phyloP scores from a whole-genome alignment of 2,113 vertebrate species.

The Nesoenas mayeri region DNA sequence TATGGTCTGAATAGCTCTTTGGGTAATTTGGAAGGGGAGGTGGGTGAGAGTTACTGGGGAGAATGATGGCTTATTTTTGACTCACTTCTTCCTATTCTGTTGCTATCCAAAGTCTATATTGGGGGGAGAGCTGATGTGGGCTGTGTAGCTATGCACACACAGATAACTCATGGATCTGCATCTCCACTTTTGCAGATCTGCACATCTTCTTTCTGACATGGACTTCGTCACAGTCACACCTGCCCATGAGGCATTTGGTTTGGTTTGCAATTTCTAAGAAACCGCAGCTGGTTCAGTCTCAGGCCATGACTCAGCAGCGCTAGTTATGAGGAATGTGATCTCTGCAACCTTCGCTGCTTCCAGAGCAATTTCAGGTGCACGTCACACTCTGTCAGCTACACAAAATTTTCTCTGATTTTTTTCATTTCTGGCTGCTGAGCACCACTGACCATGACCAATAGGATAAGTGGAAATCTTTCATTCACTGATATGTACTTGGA shows the following conservation, averaged over 20 bases:
- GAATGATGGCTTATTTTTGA: neutral
- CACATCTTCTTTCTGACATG: neutral
- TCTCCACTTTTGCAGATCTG: neutral
- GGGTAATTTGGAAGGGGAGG: neutral
- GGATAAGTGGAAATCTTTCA: slow-evolving; percentile 9
- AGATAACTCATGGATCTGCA: neutral
- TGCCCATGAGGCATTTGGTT: neutral
- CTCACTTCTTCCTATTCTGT: neutral
- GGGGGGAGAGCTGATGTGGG: neutral
- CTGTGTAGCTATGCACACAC: neutral
- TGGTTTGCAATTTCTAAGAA: neutral
- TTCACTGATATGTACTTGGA: neutral
- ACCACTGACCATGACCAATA: neutral
- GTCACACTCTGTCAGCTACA: neutral
- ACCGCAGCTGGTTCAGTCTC: neutral
- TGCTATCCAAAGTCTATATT: neutral
- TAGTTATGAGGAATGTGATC: slow-evolving; percentile 11
- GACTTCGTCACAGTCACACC: neutral
- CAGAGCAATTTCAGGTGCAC: slow-evolving; percentile 34
- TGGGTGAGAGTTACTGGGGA: neutral
- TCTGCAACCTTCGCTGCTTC: slow-evolving; percentile 7
- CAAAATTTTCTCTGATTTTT: neutral
- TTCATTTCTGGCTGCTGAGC: neutral
- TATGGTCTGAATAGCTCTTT: neutral
- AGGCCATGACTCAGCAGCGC: slow-evolving; percentile 24